Evolutionary conservation across 1,140 invertebrate genomes (phyloP), one percentile per base, ranked within the genome.

Genomic region (Lycorma delicatula): DNA sequence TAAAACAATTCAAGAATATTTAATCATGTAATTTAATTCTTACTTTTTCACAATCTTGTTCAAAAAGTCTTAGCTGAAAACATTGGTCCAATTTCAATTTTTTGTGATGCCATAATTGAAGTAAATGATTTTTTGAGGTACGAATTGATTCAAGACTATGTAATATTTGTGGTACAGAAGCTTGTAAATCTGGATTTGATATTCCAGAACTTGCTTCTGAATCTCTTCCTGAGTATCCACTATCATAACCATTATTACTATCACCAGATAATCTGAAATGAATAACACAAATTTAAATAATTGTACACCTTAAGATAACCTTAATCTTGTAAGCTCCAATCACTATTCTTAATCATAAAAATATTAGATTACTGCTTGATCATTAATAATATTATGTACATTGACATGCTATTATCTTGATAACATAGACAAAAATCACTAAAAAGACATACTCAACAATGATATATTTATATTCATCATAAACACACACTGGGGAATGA

Each of bases 1-100:
- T n/a, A n/a, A n/a, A n/a, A n/a, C n/a, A n/a, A n/a, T n/a, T n/a
- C n/a, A n/a, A n/a, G n/a, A n/a, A n/a, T n/a, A n/a, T n/a, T n/a
- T n/a, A n/a, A n/a, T 38, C 41, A 36, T 22, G 13, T 23, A 11
- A 9, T 46, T 53, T 41, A 22, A 29, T 26, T 27, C 29, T 58
- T 68, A 90, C 87, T 79, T 97, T 96, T 71, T 97, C 92, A 64
- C 92, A 96, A 73, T 98, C 94, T 72, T 95, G 91, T 75, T 98
- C 95, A 71, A 97, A 98, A 13, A 97, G 78, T 48, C 93, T 79
- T 58, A 97, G 78, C 68, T 98, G 94, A 70, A 96, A 89, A 70
- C 93, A 96, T 70, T 97, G 93, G 70, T 97, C 93, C 53, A 98
- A 77, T 70, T 93, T 91, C 54, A 87, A 78, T 71, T 93, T 93